These are phyloP conservation scores for Rachycentron canadum DNA, from an alignment of 2,797 vertebrate species.

Conservation along the genomic window DNA sequence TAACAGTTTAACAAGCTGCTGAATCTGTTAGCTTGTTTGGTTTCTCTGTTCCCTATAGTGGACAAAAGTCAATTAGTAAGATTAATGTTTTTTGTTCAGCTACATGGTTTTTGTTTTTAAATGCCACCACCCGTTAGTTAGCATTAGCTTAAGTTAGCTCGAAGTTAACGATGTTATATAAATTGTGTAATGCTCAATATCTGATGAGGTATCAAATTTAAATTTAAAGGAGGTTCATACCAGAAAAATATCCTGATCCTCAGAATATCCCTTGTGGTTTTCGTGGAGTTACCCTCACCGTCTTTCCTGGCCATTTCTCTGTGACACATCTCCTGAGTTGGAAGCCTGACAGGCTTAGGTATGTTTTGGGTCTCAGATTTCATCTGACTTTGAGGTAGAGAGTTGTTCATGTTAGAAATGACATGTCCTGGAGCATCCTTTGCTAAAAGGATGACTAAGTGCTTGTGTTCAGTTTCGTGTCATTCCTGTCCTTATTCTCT, in stretches of 20 bases:
- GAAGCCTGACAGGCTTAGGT: conserved; percentile 44
- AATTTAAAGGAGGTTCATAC: conserved; percentile 20
- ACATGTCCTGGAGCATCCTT: conserved; percentile 41
- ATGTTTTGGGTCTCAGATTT: conserved; percentile 62
- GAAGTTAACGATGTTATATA: neutral
- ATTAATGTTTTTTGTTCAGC: neutral
- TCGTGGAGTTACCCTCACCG: conserved; percentile 47
- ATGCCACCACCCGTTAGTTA: neutral
- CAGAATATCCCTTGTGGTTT: conserved; percentile 49
- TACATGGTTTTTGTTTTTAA: conserved; percentile 3
- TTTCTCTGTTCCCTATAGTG: neutral
- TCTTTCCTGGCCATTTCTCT: conserved; percentile 15
- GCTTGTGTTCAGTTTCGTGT: conserved; percentile 24
- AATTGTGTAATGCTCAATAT: conserved; percentile 1
- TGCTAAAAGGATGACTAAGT: conserved; percentile 19
- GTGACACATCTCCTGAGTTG: conserved; percentile 49
- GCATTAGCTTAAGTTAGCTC: neutral
- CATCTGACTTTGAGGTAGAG: conserved; percentile 49
- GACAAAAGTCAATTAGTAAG: neutral
- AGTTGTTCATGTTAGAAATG: conserved; percentile 52
- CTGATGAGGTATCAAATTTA: conserved; percentile 14
- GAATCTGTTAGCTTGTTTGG: neutral
- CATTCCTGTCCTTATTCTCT: conserved; percentile 5
- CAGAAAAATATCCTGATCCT: conserved; percentile 53
- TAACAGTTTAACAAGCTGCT: neutral